phyloP scores from a whole-genome alignment of 92 coral and sea anemone genomes.

The Porites divaricata region DNA sequence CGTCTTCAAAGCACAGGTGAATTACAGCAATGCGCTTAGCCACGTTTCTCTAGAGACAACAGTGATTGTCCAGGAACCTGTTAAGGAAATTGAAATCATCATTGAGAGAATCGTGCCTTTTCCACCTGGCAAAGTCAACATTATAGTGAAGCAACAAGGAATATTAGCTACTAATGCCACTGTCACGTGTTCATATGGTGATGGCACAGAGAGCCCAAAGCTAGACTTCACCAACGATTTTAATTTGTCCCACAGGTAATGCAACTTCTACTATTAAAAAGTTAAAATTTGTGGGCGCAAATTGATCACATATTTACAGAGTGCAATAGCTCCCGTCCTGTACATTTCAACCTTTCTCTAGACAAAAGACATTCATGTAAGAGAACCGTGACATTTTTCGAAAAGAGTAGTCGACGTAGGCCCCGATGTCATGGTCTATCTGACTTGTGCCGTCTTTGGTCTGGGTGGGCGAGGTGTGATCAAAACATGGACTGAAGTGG shows the following conservation, averaged over 20 bases:
- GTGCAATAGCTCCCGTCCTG: too few relatives aligned
- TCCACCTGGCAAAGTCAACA: conserved; percentile 32
- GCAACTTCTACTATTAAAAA: not conserved
- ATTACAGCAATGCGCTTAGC: conserved; percentile 49
- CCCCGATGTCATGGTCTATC: too few relatives aligned
- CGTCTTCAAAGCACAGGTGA: conserved; percentile 25
- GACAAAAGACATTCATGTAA: too few relatives aligned
- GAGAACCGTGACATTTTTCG: too few relatives aligned
- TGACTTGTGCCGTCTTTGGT: too few relatives aligned
- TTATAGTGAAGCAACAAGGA: conserved; percentile 13
- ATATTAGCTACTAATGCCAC: conserved; percentile 37
- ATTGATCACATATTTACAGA: too few relatives aligned
- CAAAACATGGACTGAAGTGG: too few relatives aligned
- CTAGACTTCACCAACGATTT: conserved; percentile 1
- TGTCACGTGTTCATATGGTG: conserved; percentile 48
- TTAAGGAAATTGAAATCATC: conserved; percentile 8
- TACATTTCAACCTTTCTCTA: too few relatives aligned
- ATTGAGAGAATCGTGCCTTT: conserved; percentile 28
- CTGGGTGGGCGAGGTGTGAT: too few relatives aligned
- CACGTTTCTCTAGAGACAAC: conserved; percentile 11
- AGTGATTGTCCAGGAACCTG: conserved; percentile 41
- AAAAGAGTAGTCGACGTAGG: too few relatives aligned
- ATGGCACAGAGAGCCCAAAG: conserved; percentile 9
- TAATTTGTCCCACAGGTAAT: conserved; percentile 31
- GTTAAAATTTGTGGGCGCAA: not conserved